Evolutionary conservation across 2,113 vertebrate genomes (phyloP), one percentile per base, ranked within the genome.

Genomic region (Solenodon paradoxus): DNA sequence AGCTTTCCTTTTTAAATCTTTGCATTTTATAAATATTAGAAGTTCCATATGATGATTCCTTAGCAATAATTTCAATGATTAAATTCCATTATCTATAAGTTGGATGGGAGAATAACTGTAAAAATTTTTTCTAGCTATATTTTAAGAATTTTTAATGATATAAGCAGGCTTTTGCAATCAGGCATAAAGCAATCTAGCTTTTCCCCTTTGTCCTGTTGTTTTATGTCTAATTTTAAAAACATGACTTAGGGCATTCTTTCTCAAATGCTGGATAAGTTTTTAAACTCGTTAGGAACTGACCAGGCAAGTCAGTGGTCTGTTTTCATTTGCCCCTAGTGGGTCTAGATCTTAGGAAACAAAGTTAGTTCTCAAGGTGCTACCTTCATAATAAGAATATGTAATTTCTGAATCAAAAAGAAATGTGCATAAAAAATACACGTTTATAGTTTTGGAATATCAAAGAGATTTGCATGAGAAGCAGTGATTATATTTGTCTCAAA

Each of bases 381-480:
- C 30, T 93, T 91, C 42, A 66, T 47, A 79, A 1, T 26, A 59
- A 68, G 9, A 78, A 42, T 28, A 22, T 90, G 13, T 53, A 38
- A 74, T 91, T 93, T 95, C 49, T 74, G 38, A 78, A 61, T 24
- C 12, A 88, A 88, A 68, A 63, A 59, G 16, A 35, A 11, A 78
- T 35, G 45, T 45, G 95, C 61, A 85, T 53, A 77, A 79, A n/a
- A 35, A 81, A 72, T 81, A 45, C 30, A 38, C 64, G 82, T 78
- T 92, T 92, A 64, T 81, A 75, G 5, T 64, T 95, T 93, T 40
- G 10, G 15, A 79, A 61, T 26, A 66, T 84, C 47, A 92, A 92
- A 88, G 68, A 12, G 13, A 5, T 16, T 19, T 35, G 2, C 42
- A 79, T 80, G 53, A 59, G 35, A 63, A 90, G 57, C 61, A 51